phyloP scores from a whole-genome alignment of 2,888 invertebrate species.

The Resseliella maxima region DNA sequence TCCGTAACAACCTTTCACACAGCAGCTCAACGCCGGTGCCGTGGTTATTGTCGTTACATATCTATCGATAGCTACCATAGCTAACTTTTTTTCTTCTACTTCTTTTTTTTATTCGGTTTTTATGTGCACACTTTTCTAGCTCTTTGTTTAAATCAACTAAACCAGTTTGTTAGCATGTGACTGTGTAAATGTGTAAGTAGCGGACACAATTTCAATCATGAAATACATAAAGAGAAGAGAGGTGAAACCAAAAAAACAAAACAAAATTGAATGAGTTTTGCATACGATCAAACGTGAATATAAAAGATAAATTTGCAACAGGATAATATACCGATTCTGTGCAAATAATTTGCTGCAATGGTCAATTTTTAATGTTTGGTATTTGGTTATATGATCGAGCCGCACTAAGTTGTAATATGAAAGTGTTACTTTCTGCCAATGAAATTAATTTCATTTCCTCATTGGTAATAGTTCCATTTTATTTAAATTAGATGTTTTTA shows the following conservation, averaged over 20 bases:
- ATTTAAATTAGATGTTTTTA: slow-evolving; percentile 5
- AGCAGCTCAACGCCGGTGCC: slow-evolving; percentile 43
- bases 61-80: background rate
- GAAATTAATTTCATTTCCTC: slow-evolving; percentile 11
- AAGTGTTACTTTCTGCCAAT: slow-evolving; percentile 22
- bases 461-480: background rate
- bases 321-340: background rate
- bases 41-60: slow-evolving; percentile 36
- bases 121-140: background rate
- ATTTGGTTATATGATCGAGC: background rate
- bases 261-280: background rate
- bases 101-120: background rate
- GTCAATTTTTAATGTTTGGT: too few species aligned
- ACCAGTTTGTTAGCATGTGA: slow-evolving; percentile 44
- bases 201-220: background rate
- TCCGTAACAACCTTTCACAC: too few species aligned
- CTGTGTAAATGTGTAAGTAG: slow-evolving; percentile 5
- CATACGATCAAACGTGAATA: background rate
- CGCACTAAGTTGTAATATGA: background rate
- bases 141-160: slow-evolving; percentile 24
- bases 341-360: background rate
- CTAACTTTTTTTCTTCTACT: background rate
- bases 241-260: too few species aligned
- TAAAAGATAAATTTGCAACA: background rate
- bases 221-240: too few species aligned